These are phyloP conservation scores for Sinocyclocheilus rhinocerous DNA, from an alignment of 2,113 vertebrate species.

Conservation along the genomic window DNA sequence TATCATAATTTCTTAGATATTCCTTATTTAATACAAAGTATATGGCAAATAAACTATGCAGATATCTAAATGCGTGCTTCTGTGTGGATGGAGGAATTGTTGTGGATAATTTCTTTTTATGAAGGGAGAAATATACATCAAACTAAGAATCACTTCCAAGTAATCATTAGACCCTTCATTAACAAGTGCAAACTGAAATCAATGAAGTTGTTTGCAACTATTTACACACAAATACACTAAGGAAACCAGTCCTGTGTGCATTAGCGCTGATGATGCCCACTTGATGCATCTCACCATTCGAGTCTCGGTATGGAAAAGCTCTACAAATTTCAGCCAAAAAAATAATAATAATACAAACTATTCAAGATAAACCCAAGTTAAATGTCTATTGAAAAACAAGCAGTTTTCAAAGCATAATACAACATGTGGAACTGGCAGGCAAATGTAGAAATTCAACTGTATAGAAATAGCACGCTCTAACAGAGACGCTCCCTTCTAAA, in stretches of 20 bases:
- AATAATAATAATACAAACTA: constrained; percentile 2
- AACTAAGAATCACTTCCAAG: constrained; percentile 42
- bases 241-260: constrained; percentile 60
- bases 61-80: constrained; percentile 56
- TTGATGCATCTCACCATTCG: background rate
- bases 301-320: background rate
- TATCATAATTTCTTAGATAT: constrained; percentile 30
- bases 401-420: constrained; percentile 52
- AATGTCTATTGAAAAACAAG: constrained; percentile 50
- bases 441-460: constrained; percentile 63
- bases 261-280: background rate
- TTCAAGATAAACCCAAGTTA: constrained; percentile 46
- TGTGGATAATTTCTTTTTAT: constrained; percentile 30
- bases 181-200: background rate
- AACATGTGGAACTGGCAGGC: constrained; percentile 61
- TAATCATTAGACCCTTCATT: constrained; percentile 19
- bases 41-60: constrained; percentile 50
- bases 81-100: constrained; percentile 51
- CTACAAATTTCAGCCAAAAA: constrained; percentile 55
- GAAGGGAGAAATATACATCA: constrained; percentile 47
- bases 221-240: constrained; percentile 26
- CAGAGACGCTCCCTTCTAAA: background rate
- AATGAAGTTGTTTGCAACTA: constrained; percentile 25
- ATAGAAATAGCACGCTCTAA: constrained; percentile 55
- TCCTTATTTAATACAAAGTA: constrained; percentile 51